Evolutionary conservation across 2,888 invertebrate species (phyloP).

Genomic region (Polyommatus icarus): DNA sequence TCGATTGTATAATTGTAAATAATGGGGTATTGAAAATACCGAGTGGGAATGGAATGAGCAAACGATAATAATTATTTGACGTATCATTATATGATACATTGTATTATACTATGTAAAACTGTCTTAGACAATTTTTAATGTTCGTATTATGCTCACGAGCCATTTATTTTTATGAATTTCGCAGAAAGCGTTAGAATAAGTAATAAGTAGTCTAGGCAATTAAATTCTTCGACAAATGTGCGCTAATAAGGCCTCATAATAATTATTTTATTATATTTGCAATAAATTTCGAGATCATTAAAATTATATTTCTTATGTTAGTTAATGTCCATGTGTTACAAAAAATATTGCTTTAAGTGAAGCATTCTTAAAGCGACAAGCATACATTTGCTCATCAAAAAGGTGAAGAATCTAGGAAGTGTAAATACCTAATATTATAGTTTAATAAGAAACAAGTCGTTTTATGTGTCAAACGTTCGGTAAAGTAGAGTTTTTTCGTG

Average conservation of each 20-base stretch:
- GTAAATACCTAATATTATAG: slow-evolving; percentile 27
- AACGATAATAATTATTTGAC: slow-evolving; percentile 19
- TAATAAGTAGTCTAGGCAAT: slow-evolving; percentile 2
- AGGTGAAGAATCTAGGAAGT: slow-evolving; percentile 23
- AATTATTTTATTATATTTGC: not conserved
- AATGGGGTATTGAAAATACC: slow-evolving; percentile 27
- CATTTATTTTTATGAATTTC: slow-evolving; percentile 12
- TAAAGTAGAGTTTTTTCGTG: slow-evolving; percentile 12
- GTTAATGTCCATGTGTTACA: not conserved
- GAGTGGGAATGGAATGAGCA: slow-evolving; percentile 9
- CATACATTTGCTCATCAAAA: slow-evolving; percentile 11
- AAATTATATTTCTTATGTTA: not conserved
- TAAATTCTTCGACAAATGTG: not conserved
- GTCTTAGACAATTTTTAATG: slow-evolving; percentile 15
- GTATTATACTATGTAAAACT: slow-evolving; percentile 18
- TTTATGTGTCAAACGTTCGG: slow-evolving; percentile 29
- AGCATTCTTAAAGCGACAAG: not conserved
- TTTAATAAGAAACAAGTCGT: slow-evolving; percentile 20
- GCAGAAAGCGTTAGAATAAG: slow-evolving; percentile 15
- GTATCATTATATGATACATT: not conserved
- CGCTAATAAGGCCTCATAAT: not conserved
- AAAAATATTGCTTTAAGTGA: not conserved
- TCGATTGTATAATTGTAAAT: slow-evolving; percentile 29
- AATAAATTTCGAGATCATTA: not conserved
- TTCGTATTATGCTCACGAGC: slow-evolving; percentile 5